phyloP scores from a whole-genome alignment of 1,140 invertebrate genomes.

The Drosophila burlai region DNA sequence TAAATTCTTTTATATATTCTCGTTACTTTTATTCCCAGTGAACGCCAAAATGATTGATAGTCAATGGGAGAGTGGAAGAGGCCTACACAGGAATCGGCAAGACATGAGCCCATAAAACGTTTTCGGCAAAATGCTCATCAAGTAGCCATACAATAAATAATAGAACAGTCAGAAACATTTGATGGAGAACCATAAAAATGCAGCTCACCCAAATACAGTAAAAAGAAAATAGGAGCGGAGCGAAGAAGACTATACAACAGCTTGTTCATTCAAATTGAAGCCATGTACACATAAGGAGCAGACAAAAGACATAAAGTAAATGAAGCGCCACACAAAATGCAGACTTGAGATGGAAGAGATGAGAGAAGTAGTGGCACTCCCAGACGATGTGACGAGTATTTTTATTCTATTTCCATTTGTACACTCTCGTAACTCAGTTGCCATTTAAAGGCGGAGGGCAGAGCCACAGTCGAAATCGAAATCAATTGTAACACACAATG shows the following conservation, averaged over 20 bases:
- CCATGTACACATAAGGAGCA: conserved; percentile 61
- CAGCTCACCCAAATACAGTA: conserved; percentile 10
- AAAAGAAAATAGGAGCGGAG: neutral
- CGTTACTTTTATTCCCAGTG: neutral
- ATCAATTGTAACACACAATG: conserved; percentile 71
- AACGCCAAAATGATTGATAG: conserved; percentile 13
- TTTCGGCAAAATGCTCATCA: conserved; percentile 72
- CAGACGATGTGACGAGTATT: conserved; percentile 46
- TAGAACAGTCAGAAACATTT: conserved; percentile 53
- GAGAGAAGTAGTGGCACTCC: conserved; percentile 2
- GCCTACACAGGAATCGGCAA: conserved; percentile 27
- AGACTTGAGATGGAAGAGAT: conserved; percentile 16
- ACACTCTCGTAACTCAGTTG: conserved; percentile 63
- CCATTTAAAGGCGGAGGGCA: conserved; percentile 59
- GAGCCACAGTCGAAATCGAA: conserved; percentile 59
- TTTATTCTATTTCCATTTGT: conserved; percentile 70
- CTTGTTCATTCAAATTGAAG: conserved; percentile 73
- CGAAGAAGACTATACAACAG: conserved; percentile 13
- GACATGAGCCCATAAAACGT: conserved; percentile 67
- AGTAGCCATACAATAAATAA: conserved; percentile 79
- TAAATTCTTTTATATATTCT: neutral
- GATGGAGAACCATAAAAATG: conserved; percentile 57
- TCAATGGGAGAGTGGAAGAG: conserved; percentile 1
- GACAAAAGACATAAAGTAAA: conserved; percentile 81
- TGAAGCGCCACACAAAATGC: conserved; percentile 73